phyloP scores from a whole-genome alignment of 2,797 vertebrate genomes.

The Manis crassicaudata region DNA sequence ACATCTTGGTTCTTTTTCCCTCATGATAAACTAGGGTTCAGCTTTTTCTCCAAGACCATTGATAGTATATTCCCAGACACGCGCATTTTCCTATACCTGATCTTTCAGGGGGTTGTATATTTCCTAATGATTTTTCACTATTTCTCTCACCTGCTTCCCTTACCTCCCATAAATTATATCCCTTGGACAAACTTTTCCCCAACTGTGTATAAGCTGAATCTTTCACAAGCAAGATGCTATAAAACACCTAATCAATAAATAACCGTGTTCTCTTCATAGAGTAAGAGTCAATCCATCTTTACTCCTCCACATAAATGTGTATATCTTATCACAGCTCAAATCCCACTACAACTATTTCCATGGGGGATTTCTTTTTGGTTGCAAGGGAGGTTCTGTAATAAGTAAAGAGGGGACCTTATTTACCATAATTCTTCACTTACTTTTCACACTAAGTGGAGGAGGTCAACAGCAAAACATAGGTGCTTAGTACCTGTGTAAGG shows the following conservation, averaged over 20 bases:
- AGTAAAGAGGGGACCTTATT: constrained; percentile 36
- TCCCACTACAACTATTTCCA: constrained; percentile 25
- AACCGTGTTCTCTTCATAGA: constrained; percentile 71
- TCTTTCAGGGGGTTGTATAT: constrained; percentile 56
- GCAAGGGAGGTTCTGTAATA: constrained; percentile 3
- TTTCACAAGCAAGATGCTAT: constrained; percentile 72
- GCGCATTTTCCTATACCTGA: neutral
- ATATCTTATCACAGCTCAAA: constrained; percentile 62
- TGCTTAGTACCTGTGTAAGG: neutral
- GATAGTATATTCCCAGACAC: neutral
- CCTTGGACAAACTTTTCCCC: constrained; percentile 66
- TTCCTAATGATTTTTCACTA: constrained; percentile 70
- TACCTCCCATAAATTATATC: constrained; percentile 65
- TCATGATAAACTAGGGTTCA: constrained; percentile 5
- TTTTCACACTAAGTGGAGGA: neutral
- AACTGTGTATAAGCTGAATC: constrained; percentile 64
- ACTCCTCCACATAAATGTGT: constrained; percentile 51
- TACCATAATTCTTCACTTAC: constrained; percentile 38
- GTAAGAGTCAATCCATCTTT: constrained; percentile 75
- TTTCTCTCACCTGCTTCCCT: constrained; percentile 64
- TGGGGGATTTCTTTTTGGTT: constrained; percentile 32
- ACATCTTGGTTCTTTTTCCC: neutral
- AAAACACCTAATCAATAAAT: constrained; percentile 77
- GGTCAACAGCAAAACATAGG: neutral
- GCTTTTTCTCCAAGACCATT: neutral